Conservation (phyloP, 64 coral and sea anemone species). For the Actinia tenebrosa region DNA sequence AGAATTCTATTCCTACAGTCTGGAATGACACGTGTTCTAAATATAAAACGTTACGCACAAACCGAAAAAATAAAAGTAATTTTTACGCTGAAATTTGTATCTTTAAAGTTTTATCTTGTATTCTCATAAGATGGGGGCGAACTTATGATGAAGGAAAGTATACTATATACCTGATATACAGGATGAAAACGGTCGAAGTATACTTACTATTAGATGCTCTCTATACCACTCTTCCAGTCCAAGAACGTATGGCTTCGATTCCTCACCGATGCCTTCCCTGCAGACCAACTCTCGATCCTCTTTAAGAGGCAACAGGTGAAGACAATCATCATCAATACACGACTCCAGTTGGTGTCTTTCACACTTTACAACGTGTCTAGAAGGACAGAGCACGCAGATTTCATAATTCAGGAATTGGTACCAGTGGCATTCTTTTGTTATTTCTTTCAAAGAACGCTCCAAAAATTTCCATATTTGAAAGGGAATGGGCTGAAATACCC, state of each 20-base stretch:
- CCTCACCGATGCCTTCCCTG: neutral
- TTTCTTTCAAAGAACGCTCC: neutral
- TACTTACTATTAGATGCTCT: neutral
- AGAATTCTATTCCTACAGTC: too few relatives aligned
- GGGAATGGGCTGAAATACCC: neutral
- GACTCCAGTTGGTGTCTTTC: neutral
- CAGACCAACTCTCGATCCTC: neutral
- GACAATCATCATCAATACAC: constrained; percentile 30
- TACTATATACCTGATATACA: too few relatives aligned
- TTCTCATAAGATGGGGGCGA: too few relatives aligned
- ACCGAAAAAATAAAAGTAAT: too few relatives aligned
- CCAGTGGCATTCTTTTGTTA: constrained; percentile 24
- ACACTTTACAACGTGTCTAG: neutral
- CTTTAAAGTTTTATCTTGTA: too few relatives aligned
- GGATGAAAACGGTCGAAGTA: too few relatives aligned
- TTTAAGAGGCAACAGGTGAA: constrained; percentile 26
- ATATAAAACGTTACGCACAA: too few relatives aligned
- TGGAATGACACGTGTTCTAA: too few relatives aligned
- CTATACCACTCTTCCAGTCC: neutral
- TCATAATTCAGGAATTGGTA: constrained; percentile 1
- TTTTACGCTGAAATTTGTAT: too few relatives aligned
- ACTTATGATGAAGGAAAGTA: too few relatives aligned
- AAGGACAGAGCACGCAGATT: constrained; percentile 14
- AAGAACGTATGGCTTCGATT: neutral
- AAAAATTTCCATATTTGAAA: neutral